Percentiles rank a stretch among this genome's conserved stretches.
phyloP scores from a whole-genome alignment of 2,797 vertebrate species.

The Nyctalus aviator region DNA sequence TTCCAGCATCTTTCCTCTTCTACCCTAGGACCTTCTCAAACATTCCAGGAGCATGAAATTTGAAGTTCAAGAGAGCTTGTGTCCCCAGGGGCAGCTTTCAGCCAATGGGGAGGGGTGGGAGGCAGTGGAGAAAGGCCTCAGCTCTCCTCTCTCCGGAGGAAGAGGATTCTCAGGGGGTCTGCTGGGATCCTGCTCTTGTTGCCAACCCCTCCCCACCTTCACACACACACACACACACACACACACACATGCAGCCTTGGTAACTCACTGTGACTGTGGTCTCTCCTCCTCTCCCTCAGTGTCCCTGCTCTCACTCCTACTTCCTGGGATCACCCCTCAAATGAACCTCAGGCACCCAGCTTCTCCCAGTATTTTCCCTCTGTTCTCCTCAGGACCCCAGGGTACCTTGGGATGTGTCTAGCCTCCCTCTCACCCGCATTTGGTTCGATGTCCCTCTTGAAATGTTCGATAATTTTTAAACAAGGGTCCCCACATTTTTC shows the following conservation, averaged over 20 bases:
- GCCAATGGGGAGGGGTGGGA: too few species aligned
- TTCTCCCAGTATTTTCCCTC: neutral
- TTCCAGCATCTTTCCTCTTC: neutral
- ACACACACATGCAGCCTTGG: too few species aligned
- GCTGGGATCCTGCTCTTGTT: too few species aligned
- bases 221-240: too few species aligned
- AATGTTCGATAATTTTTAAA: slow-evolving; percentile 27
- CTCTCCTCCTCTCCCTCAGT: neutral
- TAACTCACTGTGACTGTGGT: neutral
- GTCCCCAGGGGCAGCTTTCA: neutral
- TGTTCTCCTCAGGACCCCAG: neutral
- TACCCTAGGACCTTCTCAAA: neutral
- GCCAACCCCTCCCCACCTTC: neutral
- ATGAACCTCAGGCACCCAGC: neutral
- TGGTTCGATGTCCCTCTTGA: neutral
- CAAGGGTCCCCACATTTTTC: neutral
- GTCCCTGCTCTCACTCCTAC: neutral
- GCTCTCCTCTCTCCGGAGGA: neutral
- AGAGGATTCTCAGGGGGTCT: neutral
- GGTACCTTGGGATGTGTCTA: neutral
- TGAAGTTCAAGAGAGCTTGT: neutral
- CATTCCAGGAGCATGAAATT: neutral
- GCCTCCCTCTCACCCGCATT: neutral
- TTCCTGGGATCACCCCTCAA: neutral
- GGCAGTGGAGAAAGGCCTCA: neutral